These are phyloP conservation scores for Triplophysa rosa DNA, from an alignment of 2,113 vertebrate genomes.

Conservation along the genomic window DNA sequence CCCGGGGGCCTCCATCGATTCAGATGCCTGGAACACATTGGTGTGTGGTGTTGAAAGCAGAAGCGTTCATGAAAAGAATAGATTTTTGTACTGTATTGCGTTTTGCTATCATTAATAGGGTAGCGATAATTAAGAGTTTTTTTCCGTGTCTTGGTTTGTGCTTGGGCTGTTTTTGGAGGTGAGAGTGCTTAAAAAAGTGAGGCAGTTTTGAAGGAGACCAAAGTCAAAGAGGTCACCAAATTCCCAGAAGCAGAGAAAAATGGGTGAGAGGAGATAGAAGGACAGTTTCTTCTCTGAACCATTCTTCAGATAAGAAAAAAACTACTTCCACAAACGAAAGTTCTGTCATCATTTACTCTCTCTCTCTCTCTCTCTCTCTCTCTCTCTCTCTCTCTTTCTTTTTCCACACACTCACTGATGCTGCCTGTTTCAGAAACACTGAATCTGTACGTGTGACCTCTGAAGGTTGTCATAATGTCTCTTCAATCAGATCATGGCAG, in stretches of 20 bases:
- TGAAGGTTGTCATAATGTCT: neutral
- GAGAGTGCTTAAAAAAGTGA: neutral
- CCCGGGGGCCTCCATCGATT: conserved; percentile 16
- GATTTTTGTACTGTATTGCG: conserved; percentile 16
- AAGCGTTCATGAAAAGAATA: conserved; percentile 22
- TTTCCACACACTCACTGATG: neutral
- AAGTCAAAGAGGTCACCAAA: neutral
- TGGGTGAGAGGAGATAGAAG: neutral
- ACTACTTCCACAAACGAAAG: neutral
- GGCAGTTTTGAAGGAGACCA: neutral
- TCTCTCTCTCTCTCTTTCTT: too few species aligned
- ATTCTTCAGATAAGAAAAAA: neutral
- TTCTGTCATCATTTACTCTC: neutral
- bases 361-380: too few species aligned
- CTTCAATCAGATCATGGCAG: neutral
- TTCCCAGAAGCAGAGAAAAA: conserved; percentile 19
- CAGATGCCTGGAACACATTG: conserved; percentile 4
- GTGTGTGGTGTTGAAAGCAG: neutral
- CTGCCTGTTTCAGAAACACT: neutral
- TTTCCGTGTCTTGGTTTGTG: neutral
- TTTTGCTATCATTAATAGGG: conserved; percentile 16
- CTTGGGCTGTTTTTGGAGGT: conserved; percentile 17
- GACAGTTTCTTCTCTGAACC: conserved; percentile 21
- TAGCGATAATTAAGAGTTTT: conserved; percentile 6
- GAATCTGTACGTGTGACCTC: neutral